Conservation (phyloP, 2,797 vertebrate species). For the Limosa lapponica region DNA sequence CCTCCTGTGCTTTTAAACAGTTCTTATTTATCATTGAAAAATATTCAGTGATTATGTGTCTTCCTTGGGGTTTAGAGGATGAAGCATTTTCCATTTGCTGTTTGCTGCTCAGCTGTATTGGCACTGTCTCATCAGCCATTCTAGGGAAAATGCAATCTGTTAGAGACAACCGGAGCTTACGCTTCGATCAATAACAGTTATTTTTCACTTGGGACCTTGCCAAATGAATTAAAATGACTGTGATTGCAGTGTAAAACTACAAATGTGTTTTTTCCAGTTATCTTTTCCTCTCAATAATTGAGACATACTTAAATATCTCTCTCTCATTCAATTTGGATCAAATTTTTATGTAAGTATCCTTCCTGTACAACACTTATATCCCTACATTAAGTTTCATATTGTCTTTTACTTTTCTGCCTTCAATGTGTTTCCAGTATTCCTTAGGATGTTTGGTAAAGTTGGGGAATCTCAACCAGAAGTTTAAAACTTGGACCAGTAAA, state of each 20-base stretch:
- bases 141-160: not conserved
- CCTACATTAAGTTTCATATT: not conserved
- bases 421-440: not conserved
- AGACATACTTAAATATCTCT: not conserved
- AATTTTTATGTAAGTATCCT: not conserved
- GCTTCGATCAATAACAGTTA: not conserved
- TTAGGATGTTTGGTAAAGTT: not conserved
- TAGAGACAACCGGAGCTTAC: not conserved
- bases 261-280: not conserved
- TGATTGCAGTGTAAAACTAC: not conserved
- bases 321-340: not conserved
- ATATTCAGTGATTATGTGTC: not conserved
- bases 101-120: not conserved
- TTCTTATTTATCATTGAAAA: not conserved
- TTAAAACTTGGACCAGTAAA: not conserved
- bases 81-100: not conserved
- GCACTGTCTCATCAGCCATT: not conserved
- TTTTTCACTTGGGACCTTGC: not conserved
- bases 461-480: not conserved
- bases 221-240: not conserved
- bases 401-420: not conserved
- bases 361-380: not conserved
- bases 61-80: not conserved
- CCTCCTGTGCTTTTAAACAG: not conserved
- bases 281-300: not conserved